phyloP scores from a whole-genome alignment of 2,113 vertebrate species.

The Gymnarchus niloticus region DNA sequence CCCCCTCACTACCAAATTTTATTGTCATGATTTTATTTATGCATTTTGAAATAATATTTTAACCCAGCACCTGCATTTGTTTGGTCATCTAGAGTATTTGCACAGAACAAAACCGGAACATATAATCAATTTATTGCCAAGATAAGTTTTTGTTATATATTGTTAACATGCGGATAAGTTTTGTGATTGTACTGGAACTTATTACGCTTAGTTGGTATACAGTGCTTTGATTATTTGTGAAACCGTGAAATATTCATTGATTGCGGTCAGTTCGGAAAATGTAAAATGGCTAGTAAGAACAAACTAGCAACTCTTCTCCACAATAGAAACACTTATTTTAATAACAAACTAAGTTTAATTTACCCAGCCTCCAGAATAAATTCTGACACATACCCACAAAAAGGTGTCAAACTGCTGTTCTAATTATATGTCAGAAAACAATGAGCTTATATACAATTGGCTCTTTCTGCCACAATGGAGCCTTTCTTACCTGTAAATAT shows the following conservation, averaged over 20 bases:
- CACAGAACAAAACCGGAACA: neutral
- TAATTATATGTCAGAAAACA: constrained; percentile 17
- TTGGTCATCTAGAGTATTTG: neutral
- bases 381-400: constrained; percentile 11
- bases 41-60: neutral
- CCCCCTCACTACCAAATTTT: too few relatives aligned
- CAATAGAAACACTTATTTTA: too few relatives aligned
- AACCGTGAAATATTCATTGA: too few relatives aligned
- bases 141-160: too few relatives aligned
- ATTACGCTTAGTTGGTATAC: neutral
- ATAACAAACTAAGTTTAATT: neutral
- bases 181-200: too few relatives aligned
- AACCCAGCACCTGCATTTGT: neutral
- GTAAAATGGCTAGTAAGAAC: neutral
- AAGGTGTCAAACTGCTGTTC: constrained; percentile 13
- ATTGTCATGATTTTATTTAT: too few relatives aligned
- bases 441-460: neutral
- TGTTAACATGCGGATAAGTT: too few relatives aligned
- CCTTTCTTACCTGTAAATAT: constrained; percentile 10
- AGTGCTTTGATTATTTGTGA: neutral
- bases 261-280: neutral
- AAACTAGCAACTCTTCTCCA: neutral
- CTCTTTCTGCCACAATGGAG: neutral
- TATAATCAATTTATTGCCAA: neutral
- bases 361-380: neutral